These are phyloP conservation scores for Chromoteleia sp. DNA, from an alignment of 2,888 invertebrate genomes.

Conservation along the genomic window DNA sequence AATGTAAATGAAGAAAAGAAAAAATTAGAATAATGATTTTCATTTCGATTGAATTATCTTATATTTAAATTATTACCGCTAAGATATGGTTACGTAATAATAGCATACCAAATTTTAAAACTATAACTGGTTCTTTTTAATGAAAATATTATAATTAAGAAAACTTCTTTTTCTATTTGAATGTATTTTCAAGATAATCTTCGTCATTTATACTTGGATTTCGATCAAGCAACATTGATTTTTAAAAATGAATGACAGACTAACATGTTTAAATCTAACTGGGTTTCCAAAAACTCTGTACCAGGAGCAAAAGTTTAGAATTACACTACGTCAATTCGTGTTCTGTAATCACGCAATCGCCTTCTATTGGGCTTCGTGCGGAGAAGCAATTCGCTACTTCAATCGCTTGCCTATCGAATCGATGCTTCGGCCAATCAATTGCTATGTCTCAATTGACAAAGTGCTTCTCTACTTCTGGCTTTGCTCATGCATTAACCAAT, in stretches of 20 bases:
- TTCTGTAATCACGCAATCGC: conserved; percentile 65
- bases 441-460: conserved; percentile 67
- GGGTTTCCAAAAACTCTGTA: conserved; percentile 1
- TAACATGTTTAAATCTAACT: background rate
- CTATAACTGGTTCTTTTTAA: no score
- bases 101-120: no score
- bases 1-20: no score
- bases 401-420: conserved; percentile 54
- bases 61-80: no score
- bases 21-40: no score
- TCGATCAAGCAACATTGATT: background rate
- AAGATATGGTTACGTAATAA: no score
- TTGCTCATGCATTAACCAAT: conserved; percentile 36
- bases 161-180: background rate
- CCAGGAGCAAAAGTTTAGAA: conserved; percentile 54
- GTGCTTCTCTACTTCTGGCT: conserved; percentile 39
- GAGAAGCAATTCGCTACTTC: conserved; percentile 63
- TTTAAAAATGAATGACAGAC: background rate
- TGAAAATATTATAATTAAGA: no score
- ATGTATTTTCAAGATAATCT: no score
- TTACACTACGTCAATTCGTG: conserved; percentile 62
- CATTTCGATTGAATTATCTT: no score
- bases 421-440: conserved; percentile 60
- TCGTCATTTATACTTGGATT: no score
- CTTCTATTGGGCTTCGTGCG: conserved; percentile 51